A percentile compares a stretch with the other conserved stretches of the same genome.
Evolutionary conservation across 2,888 invertebrate genomes (phyloP).

Genomic region (Galeopsomyia nigrocyanea): DNA sequence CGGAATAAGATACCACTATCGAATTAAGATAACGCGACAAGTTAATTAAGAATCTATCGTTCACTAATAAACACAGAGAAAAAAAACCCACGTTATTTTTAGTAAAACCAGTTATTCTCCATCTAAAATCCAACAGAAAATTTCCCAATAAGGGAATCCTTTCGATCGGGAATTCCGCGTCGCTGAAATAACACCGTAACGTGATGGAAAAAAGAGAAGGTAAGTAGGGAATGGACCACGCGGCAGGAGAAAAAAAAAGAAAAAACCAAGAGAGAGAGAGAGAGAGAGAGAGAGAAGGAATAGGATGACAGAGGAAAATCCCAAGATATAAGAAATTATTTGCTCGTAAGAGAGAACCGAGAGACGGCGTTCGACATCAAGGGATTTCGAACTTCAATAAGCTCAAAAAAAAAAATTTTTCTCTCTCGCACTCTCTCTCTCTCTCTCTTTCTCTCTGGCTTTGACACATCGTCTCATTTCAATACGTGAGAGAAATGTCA

Average conservation of each 20-base stretch:
- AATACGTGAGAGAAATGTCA: no score
- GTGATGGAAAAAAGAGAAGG: neutral
- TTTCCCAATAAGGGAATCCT: neutral
- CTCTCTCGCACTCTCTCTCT: no score
- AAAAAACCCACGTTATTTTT: neutral
- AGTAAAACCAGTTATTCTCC: neutral
- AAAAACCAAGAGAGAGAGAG: no score
- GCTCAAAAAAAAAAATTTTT: conserved; percentile 26
- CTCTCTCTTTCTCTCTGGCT: no score
- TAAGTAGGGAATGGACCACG: neutral
- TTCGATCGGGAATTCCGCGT: conserved; percentile 21
- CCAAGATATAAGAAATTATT: conserved; percentile 33
- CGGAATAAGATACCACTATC: no score
- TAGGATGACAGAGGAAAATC: conserved; percentile 23
- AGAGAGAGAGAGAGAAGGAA: neutral
- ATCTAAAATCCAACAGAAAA: neutral
- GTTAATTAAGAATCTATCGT: no score
- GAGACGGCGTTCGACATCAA: neutral
- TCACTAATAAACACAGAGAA: no score
- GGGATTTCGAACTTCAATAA: conserved; percentile 26
- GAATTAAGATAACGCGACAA: no score
- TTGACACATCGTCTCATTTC: no score
- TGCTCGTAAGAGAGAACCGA: neutral
- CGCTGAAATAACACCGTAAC: neutral
- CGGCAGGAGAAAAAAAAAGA: no score